Base-by-base conservation (phyloP, 2,113 vertebrate species). In the Megaleporinus macrocephalus region DNA sequence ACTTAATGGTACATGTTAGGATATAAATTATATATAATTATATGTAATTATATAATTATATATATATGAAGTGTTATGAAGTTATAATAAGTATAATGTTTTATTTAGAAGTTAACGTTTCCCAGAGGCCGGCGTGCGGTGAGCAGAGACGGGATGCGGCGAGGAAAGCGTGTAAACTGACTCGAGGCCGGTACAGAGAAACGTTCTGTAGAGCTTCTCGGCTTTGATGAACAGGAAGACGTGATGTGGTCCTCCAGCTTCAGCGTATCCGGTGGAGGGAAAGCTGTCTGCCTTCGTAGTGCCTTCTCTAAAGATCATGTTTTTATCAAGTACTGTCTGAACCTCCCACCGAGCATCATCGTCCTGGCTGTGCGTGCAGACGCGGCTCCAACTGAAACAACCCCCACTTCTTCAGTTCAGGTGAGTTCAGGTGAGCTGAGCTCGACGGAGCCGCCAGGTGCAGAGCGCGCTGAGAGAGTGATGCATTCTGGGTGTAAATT, bases 211-310 rank as follows among this genome's bases (percentile, higher is more conserved):
- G 69, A 51, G 66, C 65, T 61, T 70, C 51, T 30, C 62, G 53
- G 47, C 72, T 29, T 51, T 51, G 49, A 3, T 16, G 14, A 16
- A 51, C 15, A 51, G 47, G 1, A 2, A 51, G 16, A 51, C 1
- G 1, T 3, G 14, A 51, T 15, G 16, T 26, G 36, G 12, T 26
- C 53, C 18, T 47, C 33, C 70, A 59, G 73, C 80, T 76, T 77
- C 30, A 49, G 72, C 24, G 71, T 75, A 69, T n/a, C n/a, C n/a
- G n/a, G 76, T 29, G 22, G 53, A 44, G 73, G 79, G 29, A 69
- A 61, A 76, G 49, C 74, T 82, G 62, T 82, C 53, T 36, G 81
- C 73, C 80, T 83, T 72, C 49, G 57, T 78, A 83, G 81, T 83
- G 81, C 81, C 81, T 83, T 83, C 76, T 71, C 59, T 51, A 33